Percentiles rank a stretch among this genome's conserved stretches.
Conservation (phyloP, 1,140 invertebrate species). For the Argopecten irradians region DNA sequence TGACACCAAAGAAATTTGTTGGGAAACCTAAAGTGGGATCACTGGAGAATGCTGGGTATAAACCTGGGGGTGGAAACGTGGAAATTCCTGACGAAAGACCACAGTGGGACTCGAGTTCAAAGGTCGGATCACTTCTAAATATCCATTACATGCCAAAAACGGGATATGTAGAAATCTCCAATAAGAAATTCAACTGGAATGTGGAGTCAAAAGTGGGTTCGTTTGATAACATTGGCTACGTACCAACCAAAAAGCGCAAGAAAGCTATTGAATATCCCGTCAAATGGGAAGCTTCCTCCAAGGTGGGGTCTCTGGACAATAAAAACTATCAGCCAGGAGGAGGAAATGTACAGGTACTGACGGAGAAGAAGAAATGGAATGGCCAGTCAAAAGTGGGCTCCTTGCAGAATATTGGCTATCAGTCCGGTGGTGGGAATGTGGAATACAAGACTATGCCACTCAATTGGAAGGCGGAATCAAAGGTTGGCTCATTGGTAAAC, state of each 20-base stretch:
- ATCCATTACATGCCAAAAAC: neutral
- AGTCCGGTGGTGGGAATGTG: slow-evolving; percentile 58
- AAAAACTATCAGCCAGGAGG: slow-evolving; percentile 92
- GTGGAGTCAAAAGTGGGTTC: slow-evolving; percentile 82
- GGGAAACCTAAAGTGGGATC: slow-evolving; percentile 61
- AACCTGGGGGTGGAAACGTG: slow-evolving; percentile 61
- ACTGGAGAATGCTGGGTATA: slow-evolving; percentile 63
- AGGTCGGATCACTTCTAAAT: slow-evolving; percentile 29
- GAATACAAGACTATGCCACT: slow-evolving; percentile 48
- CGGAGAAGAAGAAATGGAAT: slow-evolving; percentile 81
- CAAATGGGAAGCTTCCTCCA: slow-evolving; percentile 76
- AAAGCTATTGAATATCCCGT: neutral
- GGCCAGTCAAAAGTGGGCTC: slow-evolving; percentile 86
- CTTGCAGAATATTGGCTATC: slow-evolving; percentile 86
- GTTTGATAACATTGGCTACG: slow-evolving; percentile 83
- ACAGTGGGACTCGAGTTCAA: slow-evolving; percentile 58
- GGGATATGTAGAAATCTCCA: slow-evolving; percentile 57
- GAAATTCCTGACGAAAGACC: slow-evolving; percentile 61
- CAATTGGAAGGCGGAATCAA: slow-evolving; percentile 50
- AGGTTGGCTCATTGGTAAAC: slow-evolving; percentile 66
- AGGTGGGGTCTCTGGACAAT: slow-evolving; percentile 88
- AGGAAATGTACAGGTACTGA: slow-evolving; percentile 78
- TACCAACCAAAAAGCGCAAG: slow-evolving; percentile 56
- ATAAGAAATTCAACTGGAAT: slow-evolving; percentile 55
- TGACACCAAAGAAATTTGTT: slow-evolving; percentile 79